Evolutionary conservation across 1,140 invertebrate species (phyloP).

Genomic region (Temnothorax nylanderi): DNA sequence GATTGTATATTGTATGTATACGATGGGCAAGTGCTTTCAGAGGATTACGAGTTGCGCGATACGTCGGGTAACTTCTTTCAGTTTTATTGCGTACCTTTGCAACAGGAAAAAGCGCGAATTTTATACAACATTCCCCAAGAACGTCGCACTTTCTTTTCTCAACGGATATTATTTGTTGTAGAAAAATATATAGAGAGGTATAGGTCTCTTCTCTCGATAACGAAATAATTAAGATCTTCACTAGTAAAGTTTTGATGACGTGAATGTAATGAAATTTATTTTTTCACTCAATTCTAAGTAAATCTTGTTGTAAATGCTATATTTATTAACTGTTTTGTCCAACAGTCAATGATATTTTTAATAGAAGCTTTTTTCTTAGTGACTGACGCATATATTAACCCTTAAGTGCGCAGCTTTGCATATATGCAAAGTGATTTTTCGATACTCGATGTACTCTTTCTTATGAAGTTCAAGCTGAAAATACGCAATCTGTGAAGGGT

Average conservation of each 20-base stretch:
- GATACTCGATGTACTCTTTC: no score
- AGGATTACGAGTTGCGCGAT: constrained; percentile 19
- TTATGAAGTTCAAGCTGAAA: no score
- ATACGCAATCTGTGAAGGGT: no score
- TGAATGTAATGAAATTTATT: neutral
- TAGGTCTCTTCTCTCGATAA: no score
- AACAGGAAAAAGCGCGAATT: constrained; percentile 1
- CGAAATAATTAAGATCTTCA: neutral
- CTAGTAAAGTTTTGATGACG: neutral
- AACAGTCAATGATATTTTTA: neutral
- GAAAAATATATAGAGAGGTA: neutral
- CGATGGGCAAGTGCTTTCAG: constrained; percentile 11
- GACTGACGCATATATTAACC: neutral
- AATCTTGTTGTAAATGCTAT: neutral
- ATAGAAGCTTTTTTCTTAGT: neutral
- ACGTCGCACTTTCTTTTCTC: neutral
- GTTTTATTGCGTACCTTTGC: constrained; percentile 8
- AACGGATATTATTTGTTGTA: neutral
- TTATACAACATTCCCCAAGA: neutral
- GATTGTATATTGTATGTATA: constrained; percentile 5
- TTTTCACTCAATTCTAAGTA: neutral
- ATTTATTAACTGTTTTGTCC: neutral
- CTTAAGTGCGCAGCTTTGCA: no score
- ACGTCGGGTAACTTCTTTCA: constrained; percentile 3
- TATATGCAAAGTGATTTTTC: no score